Conservation (phyloP, 2,888 invertebrate species). For the Spialia ferax region DNA sequence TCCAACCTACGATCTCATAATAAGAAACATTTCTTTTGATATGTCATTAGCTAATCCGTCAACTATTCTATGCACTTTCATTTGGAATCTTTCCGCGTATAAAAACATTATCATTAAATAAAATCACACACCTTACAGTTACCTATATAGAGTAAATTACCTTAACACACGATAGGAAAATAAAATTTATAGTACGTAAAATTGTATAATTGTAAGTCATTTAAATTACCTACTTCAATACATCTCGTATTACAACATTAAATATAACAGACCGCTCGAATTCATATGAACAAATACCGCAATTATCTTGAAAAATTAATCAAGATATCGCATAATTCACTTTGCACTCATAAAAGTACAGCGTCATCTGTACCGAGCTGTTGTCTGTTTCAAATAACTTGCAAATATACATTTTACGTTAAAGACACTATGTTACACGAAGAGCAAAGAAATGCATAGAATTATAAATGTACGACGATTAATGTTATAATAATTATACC, state of each 20-base stretch:
- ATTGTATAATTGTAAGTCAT: conserved; percentile 38
- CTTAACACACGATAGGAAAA: conserved; percentile 67
- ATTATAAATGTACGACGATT: conserved; percentile 56
- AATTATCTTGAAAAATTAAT: neutral
- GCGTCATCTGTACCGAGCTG: neutral
- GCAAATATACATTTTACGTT: conserved; percentile 54
- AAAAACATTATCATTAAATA: conserved; percentile 74
- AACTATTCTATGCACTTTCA: conserved; percentile 64
- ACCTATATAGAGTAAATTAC: conserved; percentile 62
- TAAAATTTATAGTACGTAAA: conserved; percentile 44
- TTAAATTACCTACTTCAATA: neutral
- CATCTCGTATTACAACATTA: neutral
- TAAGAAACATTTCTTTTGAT: conserved; percentile 80
- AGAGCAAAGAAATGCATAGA: conserved; percentile 66
- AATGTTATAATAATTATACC: conserved; percentile 54
- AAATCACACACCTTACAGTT: conserved; percentile 80
- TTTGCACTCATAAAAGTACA: too few species aligned
- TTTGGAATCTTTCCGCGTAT: conserved; percentile 85
- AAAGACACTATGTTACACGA: conserved; percentile 61
- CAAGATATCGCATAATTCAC: conserved; percentile 3
- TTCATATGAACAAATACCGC: neutral
- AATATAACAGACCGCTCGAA: conserved; percentile 11
- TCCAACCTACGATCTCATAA: conserved; percentile 61
- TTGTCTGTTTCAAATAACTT: conserved; percentile 41
- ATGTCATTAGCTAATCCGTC: conserved; percentile 82